These are phyloP conservation scores for Galagoides demidoff DNA, from an alignment of 2,797 vertebrate genomes.

Conservation along the genomic window DNA sequence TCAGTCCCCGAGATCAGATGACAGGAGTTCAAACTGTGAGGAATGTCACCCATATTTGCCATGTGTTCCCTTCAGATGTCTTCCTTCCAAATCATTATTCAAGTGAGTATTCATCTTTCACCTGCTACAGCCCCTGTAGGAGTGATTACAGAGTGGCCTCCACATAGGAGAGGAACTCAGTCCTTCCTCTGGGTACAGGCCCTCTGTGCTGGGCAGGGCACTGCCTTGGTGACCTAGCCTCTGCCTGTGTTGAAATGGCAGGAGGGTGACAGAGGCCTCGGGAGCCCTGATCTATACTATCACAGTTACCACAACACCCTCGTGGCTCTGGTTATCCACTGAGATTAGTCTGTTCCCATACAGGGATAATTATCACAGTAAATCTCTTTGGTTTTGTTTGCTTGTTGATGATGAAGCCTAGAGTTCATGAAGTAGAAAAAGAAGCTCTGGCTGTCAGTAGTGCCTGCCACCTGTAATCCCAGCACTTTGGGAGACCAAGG, in stretches of 20 bases:
- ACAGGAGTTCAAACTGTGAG: neutral
- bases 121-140: neutral
- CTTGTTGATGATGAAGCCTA: neutral
- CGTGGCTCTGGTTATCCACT: neutral
- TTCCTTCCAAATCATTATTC: neutral
- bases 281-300: too few relatives aligned
- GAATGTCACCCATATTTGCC: fast-evolving
- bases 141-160: neutral
- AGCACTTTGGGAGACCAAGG: neutral
- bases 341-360: fast-evolving
- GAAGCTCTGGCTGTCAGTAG: neutral
- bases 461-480: neutral
- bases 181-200: neutral
- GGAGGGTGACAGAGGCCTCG: neutral
- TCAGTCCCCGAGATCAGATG: fast-evolving
- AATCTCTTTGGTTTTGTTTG: neutral
- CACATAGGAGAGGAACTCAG: fast-evolving
- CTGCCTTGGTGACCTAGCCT: neutral
- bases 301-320: fast-evolving
- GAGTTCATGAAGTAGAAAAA: too few relatives aligned
- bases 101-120: neutral
- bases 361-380: neutral
- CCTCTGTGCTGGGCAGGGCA: fast-evolving
- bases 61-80: fast-evolving
- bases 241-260: fast-evolving